phyloP scores from a whole-genome alignment of 2,113 vertebrate species.

The Pyrgilauda ruficollis region DNA sequence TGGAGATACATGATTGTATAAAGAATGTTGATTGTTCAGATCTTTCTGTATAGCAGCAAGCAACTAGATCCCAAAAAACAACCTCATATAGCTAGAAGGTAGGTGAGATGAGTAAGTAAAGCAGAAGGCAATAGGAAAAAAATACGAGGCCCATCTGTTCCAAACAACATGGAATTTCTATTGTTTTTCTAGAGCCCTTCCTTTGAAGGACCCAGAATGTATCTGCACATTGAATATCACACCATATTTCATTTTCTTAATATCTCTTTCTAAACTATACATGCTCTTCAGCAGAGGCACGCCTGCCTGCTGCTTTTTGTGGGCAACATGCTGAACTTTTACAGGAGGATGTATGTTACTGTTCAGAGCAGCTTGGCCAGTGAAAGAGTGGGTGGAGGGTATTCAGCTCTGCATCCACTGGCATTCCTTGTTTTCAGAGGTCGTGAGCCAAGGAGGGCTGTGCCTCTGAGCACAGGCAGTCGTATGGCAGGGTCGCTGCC shows the following conservation, averaged over 20 bases:
- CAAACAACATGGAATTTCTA: neutral
- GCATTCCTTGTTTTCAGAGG: slow-evolving; percentile 1
- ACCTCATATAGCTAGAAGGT: neutral
- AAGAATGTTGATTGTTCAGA: neutral
- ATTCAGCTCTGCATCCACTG: neutral
- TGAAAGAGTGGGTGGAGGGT: neutral
- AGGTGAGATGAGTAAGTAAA: neutral
- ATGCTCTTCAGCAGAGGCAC: neutral
- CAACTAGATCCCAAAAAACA: neutral
- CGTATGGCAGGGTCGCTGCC: fast-evolving
- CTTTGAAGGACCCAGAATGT: neutral
- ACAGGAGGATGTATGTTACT: neutral
- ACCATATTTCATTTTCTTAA: neutral
- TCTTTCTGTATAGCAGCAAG: neutral
- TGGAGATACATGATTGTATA: neutral
- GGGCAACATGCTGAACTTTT: neutral
- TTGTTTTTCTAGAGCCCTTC: neutral
- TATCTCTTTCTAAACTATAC: neutral
- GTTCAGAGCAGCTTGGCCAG: neutral
- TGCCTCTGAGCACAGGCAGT: neutral
- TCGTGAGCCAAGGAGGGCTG: neutral
- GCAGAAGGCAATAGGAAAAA: neutral
- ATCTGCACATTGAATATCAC: neutral
- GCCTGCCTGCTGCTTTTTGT: neutral
- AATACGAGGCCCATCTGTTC: neutral